Evolutionary conservation across 1,140 invertebrate species (phyloP).

Genomic region (Rhysida immarginata): DNA sequence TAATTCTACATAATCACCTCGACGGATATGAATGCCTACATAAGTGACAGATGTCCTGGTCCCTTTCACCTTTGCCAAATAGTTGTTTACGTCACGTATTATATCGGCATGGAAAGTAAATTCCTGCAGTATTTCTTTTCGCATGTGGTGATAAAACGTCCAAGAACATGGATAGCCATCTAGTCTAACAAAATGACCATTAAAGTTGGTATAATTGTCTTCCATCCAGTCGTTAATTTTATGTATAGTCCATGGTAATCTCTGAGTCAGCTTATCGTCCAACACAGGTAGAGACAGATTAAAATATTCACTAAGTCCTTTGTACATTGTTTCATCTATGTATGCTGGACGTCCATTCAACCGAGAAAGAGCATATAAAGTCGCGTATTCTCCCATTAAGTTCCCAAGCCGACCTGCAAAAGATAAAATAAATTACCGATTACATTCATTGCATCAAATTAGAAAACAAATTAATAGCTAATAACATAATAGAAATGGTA

Average conservation of each 20-base stretch:
- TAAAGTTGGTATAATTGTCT: neutral
- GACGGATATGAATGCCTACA: too few relatives aligned
- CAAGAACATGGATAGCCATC: constrained; percentile 6
- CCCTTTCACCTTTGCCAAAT: too few relatives aligned
- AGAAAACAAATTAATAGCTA: too few relatives aligned
- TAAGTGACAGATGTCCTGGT: too few relatives aligned
- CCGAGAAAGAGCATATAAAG: constrained; percentile 39
- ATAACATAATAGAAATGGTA: too few relatives aligned
- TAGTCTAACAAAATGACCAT: neutral
- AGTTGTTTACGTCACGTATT: too few relatives aligned
- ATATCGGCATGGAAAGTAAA: neutral
- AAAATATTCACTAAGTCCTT: constrained; percentile 38
- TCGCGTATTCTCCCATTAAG: constrained; percentile 47
- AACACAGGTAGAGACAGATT: constrained; percentile 39
- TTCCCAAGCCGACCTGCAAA: constrained; percentile 44
- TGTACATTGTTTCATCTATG: constrained; percentile 38
- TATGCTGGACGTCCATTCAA: constrained; percentile 41
- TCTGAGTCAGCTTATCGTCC: constrained; percentile 25
- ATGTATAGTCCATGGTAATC: constrained; percentile 22
- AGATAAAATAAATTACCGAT: constrained; percentile 13
- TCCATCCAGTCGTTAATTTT: constrained; percentile 30
- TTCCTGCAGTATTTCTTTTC: neutral
- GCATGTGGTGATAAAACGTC: constrained; percentile 8
- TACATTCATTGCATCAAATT: too few relatives aligned
- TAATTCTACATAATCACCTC: too few relatives aligned